phyloP scores from a whole-genome alignment of 1,140 invertebrate species.

The Bombus difficillimus region DNA sequence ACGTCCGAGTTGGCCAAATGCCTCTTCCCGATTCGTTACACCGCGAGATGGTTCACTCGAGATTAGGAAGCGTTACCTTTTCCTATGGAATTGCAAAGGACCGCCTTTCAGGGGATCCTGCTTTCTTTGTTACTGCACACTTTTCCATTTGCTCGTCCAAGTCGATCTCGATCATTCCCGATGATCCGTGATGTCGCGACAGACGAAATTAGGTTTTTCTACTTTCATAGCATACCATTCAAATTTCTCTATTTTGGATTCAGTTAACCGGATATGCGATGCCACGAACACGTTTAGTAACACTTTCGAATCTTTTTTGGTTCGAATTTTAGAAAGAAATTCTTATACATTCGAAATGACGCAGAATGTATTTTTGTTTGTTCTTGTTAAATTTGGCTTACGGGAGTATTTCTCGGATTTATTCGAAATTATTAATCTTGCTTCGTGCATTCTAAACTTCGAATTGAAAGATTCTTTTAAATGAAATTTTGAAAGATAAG shows the following conservation, averaged over 20 bases:
- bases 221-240: too few species aligned
- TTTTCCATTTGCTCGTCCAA: constrained; percentile 13
- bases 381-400: too few species aligned
- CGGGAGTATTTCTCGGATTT: too few species aligned
- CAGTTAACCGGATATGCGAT: too few species aligned
- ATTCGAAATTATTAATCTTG: too few species aligned
- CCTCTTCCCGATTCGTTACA: constrained; percentile 30
- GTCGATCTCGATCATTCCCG: neutral
- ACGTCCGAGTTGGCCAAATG: constrained; percentile 22
- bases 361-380: too few species aligned
- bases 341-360: too few species aligned
- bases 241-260: too few species aligned
- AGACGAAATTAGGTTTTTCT: neutral
- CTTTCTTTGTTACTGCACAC: neutral
- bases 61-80: constrained; percentile 37
- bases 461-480: neutral
- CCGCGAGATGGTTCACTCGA: constrained; percentile 15
- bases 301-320: too few species aligned
- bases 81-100: constrained; percentile 16
- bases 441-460: neutral
- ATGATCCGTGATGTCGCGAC: neutral
- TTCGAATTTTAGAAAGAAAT: too few species aligned
- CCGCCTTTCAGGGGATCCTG: neutral
- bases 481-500: neutral
- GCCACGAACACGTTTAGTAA: too few species aligned